Evolutionary conservation across 2,888 invertebrate genomes (phyloP), one percentile per base, ranked within the genome.

Genomic region (Ornithoptera priamus): DNA sequence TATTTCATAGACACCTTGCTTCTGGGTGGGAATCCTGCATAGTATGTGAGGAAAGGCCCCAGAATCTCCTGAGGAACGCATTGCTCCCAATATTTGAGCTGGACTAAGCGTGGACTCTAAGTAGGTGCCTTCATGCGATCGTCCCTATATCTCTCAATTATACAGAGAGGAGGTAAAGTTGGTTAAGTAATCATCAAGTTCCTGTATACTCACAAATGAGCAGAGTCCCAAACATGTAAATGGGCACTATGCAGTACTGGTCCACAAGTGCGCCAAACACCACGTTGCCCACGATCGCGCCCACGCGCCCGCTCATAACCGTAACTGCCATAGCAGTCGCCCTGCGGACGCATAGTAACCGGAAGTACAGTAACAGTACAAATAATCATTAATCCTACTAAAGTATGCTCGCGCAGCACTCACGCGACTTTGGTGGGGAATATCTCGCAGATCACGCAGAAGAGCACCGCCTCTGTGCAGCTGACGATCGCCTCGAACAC

Each of bases 301-400:
- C 94, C 53, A 94, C 78, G 10, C 94, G 85, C 8, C 94, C 94
- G 71, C 92, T 91, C 83, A 93, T 94, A 75, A 94, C 94, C 1
- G 94, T 94, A 74, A 94, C 87, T 17, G 94, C 93, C 87, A 94
- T 92, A 0, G 94, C 94, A 10, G 94, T 93, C 0, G 94, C 94
- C 5, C 94, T 94, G 83, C 4, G 50, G 36, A 64, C 18, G 39
- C 1, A 58, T 22, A 57, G 30, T 30, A 30, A 30, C 30, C 30
- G 30, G 30, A 30, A 50, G n/a, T 39, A 61, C 24, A 56, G n/a
- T 50, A 7, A 30, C 62, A 60, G 50, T 1, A 63, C 1, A 42
- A 57, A 62, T 53, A 30, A 8, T 8, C 7, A 8, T 12, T 12
- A 12, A 42, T 10, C 1, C 42, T 46, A 15, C 46, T 15, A 46